Evolutionary conservation across 2,113 vertebrate species (phyloP).

Genomic region (Phoxinus phoxinus): DNA sequence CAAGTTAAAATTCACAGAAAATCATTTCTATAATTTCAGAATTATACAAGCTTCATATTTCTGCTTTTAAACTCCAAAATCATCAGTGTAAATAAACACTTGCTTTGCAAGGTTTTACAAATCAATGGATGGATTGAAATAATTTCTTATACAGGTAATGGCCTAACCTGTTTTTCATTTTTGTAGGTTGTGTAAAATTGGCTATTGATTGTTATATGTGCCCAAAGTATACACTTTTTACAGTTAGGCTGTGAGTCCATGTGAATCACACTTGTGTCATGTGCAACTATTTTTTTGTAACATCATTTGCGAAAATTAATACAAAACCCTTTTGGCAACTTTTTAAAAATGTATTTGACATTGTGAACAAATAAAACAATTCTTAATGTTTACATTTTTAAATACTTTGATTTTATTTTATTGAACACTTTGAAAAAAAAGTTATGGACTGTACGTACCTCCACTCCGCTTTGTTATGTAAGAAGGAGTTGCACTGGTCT

Average conservation of each 20-base stretch:
- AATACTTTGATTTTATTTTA: not conserved
- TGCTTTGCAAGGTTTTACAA: not conserved
- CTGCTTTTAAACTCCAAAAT: not conserved
- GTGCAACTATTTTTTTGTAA: too few species aligned
- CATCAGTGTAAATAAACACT: not conserved
- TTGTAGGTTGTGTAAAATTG: not conserved
- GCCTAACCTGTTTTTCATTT: not conserved
- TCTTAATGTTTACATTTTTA: too few species aligned
- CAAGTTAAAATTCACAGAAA: not conserved
- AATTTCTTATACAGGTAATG: not conserved
- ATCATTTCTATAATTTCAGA: not conserved
- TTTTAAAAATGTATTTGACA: not conserved
- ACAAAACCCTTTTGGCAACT: not conserved
- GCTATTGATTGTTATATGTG: not conserved
- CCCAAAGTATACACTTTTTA: not conserved
- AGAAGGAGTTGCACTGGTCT: conserved; percentile 96
- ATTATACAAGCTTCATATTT: not conserved
- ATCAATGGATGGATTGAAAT: not conserved
- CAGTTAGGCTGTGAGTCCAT: not conserved
- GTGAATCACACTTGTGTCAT: not conserved
- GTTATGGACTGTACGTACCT: conserved; percentile 75
- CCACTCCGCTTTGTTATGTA: conserved; percentile 98
- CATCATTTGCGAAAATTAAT: too few species aligned
- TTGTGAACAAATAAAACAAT: too few species aligned
- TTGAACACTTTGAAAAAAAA: not conserved